Evolutionary conservation across 2,113 vertebrate species (phyloP).

Genomic region (Malaclemys terrapin): DNA sequence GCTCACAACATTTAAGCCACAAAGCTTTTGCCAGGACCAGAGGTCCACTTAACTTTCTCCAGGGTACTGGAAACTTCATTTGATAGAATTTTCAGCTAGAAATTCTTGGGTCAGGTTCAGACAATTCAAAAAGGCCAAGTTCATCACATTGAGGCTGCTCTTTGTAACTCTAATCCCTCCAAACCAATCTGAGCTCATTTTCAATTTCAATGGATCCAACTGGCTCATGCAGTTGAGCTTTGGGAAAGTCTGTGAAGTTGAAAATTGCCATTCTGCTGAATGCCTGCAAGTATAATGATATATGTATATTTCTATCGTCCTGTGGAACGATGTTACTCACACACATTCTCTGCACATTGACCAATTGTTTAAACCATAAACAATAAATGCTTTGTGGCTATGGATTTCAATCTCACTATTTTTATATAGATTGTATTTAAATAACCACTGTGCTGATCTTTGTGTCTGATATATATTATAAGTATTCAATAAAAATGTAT

Average conservation of each 20-base stretch:
- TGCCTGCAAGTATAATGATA: constrained; percentile 24
- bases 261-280: constrained; percentile 60
- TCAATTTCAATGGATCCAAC: constrained; percentile 46
- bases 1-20: constrained; percentile 57
- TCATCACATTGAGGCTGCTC: constrained; percentile 1
- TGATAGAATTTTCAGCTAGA: not conserved
- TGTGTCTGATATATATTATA: not conserved
- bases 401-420: not conserved
- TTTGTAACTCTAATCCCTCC: constrained; percentile 52
- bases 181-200: constrained; percentile 58
- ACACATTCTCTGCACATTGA: not conserved
- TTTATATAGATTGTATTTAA: not conserved
- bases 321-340: not conserved
- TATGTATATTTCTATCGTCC: constrained; percentile 8
- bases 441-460: not conserved
- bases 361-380: constrained; percentile 17
- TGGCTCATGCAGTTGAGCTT: constrained; percentile 39
- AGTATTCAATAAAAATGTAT: constrained; percentile 24
- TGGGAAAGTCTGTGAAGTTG: constrained; percentile 54
- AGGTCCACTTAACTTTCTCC: constrained; percentile 38
- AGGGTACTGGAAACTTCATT: not conserved
- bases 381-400: constrained; percentile 19
- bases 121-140: constrained; percentile 24
- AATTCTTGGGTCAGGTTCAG: constrained; percentile 5
- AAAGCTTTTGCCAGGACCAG: constrained; percentile 26